Evolutionary conservation across 2,113 vertebrate species (phyloP).

Genomic region (Siphamia tubifer): DNA sequence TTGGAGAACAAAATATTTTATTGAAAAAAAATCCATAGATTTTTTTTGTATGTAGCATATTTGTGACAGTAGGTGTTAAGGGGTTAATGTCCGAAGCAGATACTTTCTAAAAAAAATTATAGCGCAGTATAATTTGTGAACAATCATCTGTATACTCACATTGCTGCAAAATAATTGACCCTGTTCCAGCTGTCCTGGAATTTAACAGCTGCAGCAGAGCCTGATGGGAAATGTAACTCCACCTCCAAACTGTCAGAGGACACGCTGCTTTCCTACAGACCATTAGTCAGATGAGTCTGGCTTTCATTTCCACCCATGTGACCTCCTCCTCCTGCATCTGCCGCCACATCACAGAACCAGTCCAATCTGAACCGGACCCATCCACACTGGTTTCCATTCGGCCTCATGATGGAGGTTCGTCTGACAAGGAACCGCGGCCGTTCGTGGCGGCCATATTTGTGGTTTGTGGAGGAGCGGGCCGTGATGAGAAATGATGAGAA

Average conservation of each 20-base stretch:
- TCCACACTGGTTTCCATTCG: not conserved
- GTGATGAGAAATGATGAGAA: conserved; percentile 11
- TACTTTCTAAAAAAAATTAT: too few relatives aligned
- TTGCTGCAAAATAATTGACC: too few relatives aligned
- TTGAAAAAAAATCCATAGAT: too few relatives aligned
- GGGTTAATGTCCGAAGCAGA: too few relatives aligned
- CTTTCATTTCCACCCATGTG: not conserved
- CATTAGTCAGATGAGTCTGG: conserved; percentile 4
- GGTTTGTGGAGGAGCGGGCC: conserved; percentile 37
- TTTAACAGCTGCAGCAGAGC: not conserved
- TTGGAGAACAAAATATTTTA: too few relatives aligned
- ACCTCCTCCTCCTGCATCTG: not conserved
- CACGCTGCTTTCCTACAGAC: not conserved
- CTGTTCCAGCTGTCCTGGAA: not conserved
- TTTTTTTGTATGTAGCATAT: too few relatives aligned
- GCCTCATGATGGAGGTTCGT: not conserved
- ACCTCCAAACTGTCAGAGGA: not conserved
- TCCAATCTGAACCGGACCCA: not conserved
- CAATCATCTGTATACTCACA: too few relatives aligned
- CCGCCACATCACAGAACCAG: not conserved
- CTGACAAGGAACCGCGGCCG: not conserved
- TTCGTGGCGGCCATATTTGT: conserved; percentile 27
- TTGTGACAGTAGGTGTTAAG: too few relatives aligned
- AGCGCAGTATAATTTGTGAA: too few relatives aligned
- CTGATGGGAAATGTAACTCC: not conserved